Percentiles rank a stretch among this genome's conserved stretches.
phyloP scores from a whole-genome alignment of 2,113 vertebrate species.

The Odontesthes bonariensis region DNA sequence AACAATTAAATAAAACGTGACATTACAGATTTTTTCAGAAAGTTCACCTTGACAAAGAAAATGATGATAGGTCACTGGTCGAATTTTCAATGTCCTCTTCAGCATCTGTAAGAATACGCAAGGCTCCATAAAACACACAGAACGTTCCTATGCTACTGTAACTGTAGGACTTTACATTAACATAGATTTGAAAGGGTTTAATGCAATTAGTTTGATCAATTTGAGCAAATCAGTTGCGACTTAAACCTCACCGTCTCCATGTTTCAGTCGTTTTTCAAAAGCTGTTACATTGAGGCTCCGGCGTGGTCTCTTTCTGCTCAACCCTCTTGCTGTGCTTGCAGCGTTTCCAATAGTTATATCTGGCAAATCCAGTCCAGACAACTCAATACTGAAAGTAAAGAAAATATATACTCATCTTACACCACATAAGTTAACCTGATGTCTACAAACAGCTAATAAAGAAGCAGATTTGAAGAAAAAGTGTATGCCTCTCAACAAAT shows the following conservation, averaged over 20 bases:
- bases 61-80: conserved; percentile 24
- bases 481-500: background rate
- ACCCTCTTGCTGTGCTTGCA: conserved; percentile 47
- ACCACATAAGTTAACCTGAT: background rate
- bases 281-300: conserved; percentile 68
- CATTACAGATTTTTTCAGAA: background rate
- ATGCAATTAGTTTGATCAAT: background rate
- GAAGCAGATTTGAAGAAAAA: background rate
- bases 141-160: background rate
- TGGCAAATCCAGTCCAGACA: conserved; percentile 74
- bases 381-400: conserved; percentile 67
- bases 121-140: background rate
- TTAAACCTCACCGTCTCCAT: conserved; percentile 42
- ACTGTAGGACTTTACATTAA: background rate
- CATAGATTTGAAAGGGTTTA: background rate
- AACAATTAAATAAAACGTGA: too few species aligned
- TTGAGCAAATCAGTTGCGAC: background rate
- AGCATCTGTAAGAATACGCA: conserved; percentile 45
- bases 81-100: conserved; percentile 39
- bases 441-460: background rate
- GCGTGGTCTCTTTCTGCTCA: conserved; percentile 71
- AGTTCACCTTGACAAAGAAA: conserved; percentile 66
- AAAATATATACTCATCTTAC: background rate
- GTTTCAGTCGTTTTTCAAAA: conserved; percentile 75
- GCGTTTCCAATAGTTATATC: conserved; percentile 69